These are phyloP conservation scores for Hirudinaria manillensis DNA, from an alignment of 2,888 invertebrate species.

Conservation along the genomic window DNA sequence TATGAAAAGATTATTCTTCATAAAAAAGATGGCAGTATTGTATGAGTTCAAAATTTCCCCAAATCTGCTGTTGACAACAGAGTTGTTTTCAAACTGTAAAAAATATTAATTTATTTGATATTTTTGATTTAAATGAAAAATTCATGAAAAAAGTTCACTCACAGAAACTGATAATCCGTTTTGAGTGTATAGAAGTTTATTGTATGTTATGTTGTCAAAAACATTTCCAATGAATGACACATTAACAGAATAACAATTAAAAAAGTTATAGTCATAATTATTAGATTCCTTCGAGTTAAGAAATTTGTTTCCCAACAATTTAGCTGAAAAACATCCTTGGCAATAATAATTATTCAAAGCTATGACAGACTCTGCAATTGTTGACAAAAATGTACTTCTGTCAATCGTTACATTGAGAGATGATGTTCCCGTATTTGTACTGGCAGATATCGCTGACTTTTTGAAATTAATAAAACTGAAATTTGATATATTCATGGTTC, in stretches of 20 bases:
- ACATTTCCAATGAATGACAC: background rate
- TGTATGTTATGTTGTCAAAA: background rate
- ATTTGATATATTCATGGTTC: background rate
- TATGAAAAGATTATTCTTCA: background rate
- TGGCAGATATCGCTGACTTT: background rate
- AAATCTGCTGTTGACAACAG: background rate
- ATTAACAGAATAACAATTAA: background rate
- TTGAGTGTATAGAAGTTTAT: background rate
- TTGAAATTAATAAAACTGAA: background rate
- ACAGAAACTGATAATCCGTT: background rate
- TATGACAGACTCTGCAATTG: background rate
- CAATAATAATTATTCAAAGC: background rate
- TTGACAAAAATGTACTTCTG: background rate
- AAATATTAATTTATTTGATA: background rate
- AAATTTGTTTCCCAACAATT: background rate
- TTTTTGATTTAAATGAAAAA: background rate
- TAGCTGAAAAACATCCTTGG: background rate
- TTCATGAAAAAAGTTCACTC: background rate
- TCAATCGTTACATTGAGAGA: background rate
- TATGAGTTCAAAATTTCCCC: background rate
- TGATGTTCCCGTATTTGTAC: background rate
- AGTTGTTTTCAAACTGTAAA: constrained; percentile 1
- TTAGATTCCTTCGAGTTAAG: background rate
- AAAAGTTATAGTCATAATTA: background rate
- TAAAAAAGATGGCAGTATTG: background rate